Evolutionary conservation across 2,888 invertebrate species (phyloP).

Genomic region (Cylloceria caligata): DNA sequence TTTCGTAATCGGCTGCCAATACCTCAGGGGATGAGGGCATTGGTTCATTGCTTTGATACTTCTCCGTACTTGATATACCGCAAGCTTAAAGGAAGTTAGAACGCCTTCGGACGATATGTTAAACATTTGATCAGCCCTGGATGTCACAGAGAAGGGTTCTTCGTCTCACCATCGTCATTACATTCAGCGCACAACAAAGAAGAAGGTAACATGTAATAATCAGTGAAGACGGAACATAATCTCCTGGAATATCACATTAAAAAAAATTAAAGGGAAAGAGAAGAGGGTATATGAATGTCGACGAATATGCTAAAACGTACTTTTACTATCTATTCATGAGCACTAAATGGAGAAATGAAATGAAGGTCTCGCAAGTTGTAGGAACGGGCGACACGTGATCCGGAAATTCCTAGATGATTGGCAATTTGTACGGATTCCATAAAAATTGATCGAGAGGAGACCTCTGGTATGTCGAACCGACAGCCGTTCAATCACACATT

Average conservation of each 20-base stretch:
- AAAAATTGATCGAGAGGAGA: constrained; percentile 29
- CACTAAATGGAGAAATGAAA: background rate
- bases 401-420: constrained; percentile 43
- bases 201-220: constrained; percentile 8
- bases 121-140: constrained; percentile 49
- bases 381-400: constrained; percentile 1
- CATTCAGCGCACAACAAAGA: constrained; percentile 7
- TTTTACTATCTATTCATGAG: background rate
- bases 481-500: constrained; percentile 35
- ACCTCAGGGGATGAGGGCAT: constrained; percentile 31
- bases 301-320: background rate
- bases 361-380: background rate
- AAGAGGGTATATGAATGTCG: background rate
- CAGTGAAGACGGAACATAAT: background rate
- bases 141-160: constrained; percentile 22
- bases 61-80: constrained; percentile 33
- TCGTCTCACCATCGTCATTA: background rate
- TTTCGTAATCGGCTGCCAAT: constrained; percentile 46
- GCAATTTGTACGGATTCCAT: constrained; percentile 50
- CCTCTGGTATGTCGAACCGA: background rate
- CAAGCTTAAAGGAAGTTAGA: constrained; percentile 29
- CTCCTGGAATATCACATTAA: background rate
- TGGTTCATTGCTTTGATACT: constrained; percentile 9
- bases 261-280: background rate
- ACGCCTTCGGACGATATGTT: constrained; percentile 47